Percentiles rank a stretch among this genome's conserved stretches.
These are phyloP conservation scores for Anoncus sp. DNA, from an alignment of 2,888 invertebrate genomes.

Conservation along the genomic window DNA sequence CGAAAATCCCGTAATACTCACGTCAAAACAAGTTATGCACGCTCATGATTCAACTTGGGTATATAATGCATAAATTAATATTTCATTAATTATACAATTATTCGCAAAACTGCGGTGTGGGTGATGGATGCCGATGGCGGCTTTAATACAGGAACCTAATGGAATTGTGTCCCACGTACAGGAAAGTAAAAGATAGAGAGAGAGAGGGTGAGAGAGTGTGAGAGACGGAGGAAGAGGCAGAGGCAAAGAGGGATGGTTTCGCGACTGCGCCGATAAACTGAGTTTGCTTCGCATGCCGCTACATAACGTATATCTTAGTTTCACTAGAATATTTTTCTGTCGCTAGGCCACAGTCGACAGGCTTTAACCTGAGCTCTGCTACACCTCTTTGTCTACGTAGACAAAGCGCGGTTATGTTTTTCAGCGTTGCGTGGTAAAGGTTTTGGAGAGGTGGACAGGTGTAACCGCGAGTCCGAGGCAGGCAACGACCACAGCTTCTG, in stretches of 20 bases:
- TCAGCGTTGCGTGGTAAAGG: conserved; percentile 7
- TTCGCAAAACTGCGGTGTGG: conserved; percentile 21
- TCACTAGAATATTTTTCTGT: conserved; percentile 22
- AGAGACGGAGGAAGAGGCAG: no score
- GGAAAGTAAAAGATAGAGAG: background rate
- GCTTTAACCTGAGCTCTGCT: conserved; percentile 15
- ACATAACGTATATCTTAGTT: conserved; percentile 3
- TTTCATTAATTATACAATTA: conserved; percentile 57
- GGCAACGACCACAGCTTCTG: conserved; percentile 19
- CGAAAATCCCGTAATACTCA: conserved; percentile 21
- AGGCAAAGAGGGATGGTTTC: background rate
- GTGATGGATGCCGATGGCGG: conserved; percentile 26
- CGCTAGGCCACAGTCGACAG: conserved; percentile 18
- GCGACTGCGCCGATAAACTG: conserved; percentile 24
- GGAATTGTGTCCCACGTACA: conserved; percentile 34
- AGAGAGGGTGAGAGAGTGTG: conserved; percentile 2
- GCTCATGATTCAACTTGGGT: conserved; percentile 26
- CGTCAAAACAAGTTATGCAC: conserved; percentile 53
- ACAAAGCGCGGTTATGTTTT: conserved; percentile 22
- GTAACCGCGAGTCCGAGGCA: conserved; percentile 39
- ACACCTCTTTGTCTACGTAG: conserved; percentile 4
- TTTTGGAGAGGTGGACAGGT: background rate
- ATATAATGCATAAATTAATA: conserved; percentile 57
- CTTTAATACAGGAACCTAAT: conserved; percentile 39
- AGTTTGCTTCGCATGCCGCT: background rate